Base-by-base conservation (phyloP, 2,113 vertebrate genomes). In the Rhegmatorhina hoffmannsi region DNA sequence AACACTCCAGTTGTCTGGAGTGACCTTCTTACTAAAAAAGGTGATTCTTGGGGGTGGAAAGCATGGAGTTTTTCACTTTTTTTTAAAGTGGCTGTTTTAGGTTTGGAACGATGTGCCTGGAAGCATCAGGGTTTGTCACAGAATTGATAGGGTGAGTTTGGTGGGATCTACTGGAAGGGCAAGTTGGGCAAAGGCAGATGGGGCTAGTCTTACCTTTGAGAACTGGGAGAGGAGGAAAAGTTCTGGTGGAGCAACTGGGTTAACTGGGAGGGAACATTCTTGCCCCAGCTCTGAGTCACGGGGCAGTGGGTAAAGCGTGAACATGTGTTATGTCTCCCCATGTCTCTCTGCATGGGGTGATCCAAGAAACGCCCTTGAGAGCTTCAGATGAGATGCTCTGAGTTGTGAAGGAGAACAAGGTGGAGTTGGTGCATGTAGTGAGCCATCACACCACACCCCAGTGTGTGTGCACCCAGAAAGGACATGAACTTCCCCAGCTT, bases 391-490 rank as follows among this genome's bases (percentile, higher is more conserved):
- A 91, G 82, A 31, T 69, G 50, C 36, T 85, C 33, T 1, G 4
- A 84, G 53, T 25, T 0, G 5, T 38, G 47, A 72, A 74, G 84
- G 62, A 87, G 81, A 63, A 36, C 0, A 26, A 69, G 63, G 56
- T 87, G 84, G 74, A 85, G 53, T 25, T 40, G 5, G 3, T 6
- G 24, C 74, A 8, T 0, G 0, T 18, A 6, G 18, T 6, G 66
- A 87, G n/a, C 69, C 49, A 4, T 56, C 7, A 1, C 3, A 4
- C 36, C 17, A 21, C 58, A 18, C 24, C 23, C 56, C n/a, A 12
- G 11, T 0, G 0, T 17, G 21, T 3, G 3, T 1, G 8, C n/a
- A 23, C 47, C 38, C 60, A 31, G 15, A 28, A 28, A 2, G 11
- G 64, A n/a, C 36, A 64, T 68, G 79, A 38, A 49, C n/a, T 24